Evolutionary conservation across 2,888 invertebrate species (phyloP).

Genomic region (Autographa pulchrina): DNA sequence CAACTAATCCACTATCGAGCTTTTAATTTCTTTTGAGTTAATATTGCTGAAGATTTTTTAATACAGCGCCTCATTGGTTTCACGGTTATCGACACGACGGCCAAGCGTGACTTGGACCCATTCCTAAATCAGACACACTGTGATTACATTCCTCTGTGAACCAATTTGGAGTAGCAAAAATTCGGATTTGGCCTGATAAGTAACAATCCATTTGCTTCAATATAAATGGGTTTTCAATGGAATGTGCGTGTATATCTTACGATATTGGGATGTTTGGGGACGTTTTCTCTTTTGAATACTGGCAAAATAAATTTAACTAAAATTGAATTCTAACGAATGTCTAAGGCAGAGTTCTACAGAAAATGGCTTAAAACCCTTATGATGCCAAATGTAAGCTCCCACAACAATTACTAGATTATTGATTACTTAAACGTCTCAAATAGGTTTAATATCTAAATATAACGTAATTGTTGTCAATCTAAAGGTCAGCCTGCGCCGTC

Average conservation of each 20-base stretch:
- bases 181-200: conserved; percentile 4
- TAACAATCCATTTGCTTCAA: not conserved
- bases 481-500: not conserved
- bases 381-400: not conserved
- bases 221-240: not conserved
- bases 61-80: not conserved
- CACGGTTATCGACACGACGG: not conserved
- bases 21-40: not conserved
- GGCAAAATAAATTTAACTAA: not conserved
- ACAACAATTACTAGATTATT: not conserved
- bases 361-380: not conserved
- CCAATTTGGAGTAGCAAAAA: not conserved
- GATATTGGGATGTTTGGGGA: not conserved
- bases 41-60: not conserved
- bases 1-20: conserved; percentile 2
- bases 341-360: not conserved
- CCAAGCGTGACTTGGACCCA: not conserved
- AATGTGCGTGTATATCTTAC: not conserved
- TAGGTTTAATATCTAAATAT: not conserved
- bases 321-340: not conserved
- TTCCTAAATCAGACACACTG: conserved; percentile 2
- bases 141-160: not conserved
- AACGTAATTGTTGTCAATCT: not conserved
- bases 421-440: not conserved
- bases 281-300: not conserved